These are phyloP conservation scores for Papilio helenus DNA, from an alignment of 1,140 invertebrate genomes.

Conservation along the genomic window DNA sequence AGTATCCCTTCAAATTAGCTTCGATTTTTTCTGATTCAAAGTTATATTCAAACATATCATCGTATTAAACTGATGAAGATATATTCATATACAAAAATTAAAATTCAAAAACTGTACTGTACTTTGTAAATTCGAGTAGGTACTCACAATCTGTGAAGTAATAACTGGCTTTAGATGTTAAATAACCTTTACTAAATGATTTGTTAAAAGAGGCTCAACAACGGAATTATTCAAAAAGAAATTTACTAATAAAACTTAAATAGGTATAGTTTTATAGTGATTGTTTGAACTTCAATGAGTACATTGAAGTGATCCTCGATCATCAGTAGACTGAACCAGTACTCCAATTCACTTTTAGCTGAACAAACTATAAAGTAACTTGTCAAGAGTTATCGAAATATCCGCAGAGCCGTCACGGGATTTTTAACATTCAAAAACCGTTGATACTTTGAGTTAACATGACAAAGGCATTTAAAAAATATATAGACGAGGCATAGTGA, in stretches of 20 bases:
- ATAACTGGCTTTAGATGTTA: neutral
- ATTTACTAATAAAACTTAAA: neutral
- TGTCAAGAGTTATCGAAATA: constrained; percentile 36
- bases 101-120: neutral
- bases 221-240: neutral
- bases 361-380: constrained; percentile 34
- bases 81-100: neutral
- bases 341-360: constrained; percentile 11
- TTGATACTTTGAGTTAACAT: constrained; percentile 3
- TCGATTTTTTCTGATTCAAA: neutral
- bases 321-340: constrained; percentile 32
- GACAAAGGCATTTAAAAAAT: too few relatives aligned
- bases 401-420: neutral
- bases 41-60: too few relatives aligned
- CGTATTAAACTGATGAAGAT: neutral
- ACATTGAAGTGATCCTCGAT: constrained; percentile 24
- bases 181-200: neutral
- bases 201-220: neutral
- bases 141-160: neutral
- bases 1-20: neutral
- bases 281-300: constrained; percentile 22
- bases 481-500: too few relatives aligned
- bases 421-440: constrained; percentile 35
- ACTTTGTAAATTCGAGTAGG: neutral
- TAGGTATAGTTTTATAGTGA: neutral